phyloP scores from a whole-genome alignment of 2,797 vertebrate genomes.

The Sarcophilus harrisii region DNA sequence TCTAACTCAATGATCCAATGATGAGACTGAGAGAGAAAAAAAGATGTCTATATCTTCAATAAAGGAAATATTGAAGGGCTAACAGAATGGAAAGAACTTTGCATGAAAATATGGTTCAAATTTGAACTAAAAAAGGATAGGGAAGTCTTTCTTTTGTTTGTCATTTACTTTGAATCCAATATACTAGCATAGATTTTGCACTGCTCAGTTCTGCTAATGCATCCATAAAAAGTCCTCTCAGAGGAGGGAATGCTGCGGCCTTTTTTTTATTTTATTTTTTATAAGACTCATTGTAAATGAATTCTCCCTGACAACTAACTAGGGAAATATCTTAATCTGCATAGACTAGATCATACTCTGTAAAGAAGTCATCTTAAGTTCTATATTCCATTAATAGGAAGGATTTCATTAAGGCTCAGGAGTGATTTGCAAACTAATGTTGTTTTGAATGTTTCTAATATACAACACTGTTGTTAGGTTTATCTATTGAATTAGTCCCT shows the following conservation, averaged over 20 bases:
- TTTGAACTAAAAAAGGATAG: constrained; percentile 50
- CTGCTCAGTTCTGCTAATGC: constrained; percentile 34
- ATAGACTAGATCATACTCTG: constrained; percentile 53
- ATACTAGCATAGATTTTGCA: constrained; percentile 38
- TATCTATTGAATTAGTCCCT: constrained; percentile 69
- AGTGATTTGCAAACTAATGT: constrained; percentile 74
- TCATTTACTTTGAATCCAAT: constrained; percentile 57
- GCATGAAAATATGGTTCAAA: constrained; percentile 52
- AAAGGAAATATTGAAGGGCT: constrained; percentile 27
- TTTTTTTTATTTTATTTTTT: not conserved
- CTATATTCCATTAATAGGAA: constrained; percentile 37
- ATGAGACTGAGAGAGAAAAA: not conserved
- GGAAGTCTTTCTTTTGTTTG: constrained; percentile 19
- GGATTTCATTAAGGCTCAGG: constrained; percentile 70
- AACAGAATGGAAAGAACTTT: constrained; percentile 39
- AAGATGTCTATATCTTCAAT: not conserved
- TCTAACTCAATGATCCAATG: not conserved
- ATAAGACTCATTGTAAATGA: constrained; percentile 48
- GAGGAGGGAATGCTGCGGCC: constrained; percentile 27
- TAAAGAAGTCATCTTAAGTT: constrained; percentile 41
- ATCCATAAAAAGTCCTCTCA: constrained; percentile 44
- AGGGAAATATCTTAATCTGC: constrained; percentile 63
- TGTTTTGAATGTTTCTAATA: constrained; percentile 57
- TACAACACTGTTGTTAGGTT: constrained; percentile 53
- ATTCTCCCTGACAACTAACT: constrained; percentile 63